These are phyloP conservation scores for Corythornis madagascariensis DNA, from an alignment of 2,113 vertebrate species.

Conservation along the genomic window DNA sequence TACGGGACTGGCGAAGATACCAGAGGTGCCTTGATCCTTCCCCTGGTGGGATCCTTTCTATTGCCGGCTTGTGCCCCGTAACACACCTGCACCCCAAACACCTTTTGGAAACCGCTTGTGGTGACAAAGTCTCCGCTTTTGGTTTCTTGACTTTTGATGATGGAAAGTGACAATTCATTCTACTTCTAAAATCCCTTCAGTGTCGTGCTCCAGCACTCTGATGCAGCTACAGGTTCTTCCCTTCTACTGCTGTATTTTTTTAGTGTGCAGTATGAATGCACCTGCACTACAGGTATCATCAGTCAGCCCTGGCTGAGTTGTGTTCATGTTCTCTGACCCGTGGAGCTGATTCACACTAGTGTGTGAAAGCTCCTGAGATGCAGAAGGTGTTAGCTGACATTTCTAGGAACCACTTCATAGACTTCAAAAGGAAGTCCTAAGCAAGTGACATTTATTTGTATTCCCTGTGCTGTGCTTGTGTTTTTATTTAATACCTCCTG, in stretches of 20 bases:
- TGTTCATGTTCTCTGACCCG: neutral
- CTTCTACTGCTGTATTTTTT: neutral
- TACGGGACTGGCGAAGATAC: neutral
- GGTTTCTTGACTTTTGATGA: neutral
- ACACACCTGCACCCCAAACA: neutral
- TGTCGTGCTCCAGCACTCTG: fast-evolving
- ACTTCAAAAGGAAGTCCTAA: neutral
- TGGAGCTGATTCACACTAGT: neutral
- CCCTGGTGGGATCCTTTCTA: neutral
- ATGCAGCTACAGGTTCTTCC: neutral
- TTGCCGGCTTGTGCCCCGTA: neutral
- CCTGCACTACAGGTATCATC: fast-evolving
- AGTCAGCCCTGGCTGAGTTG: neutral
- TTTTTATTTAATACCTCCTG: neutral
- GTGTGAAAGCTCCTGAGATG: neutral
- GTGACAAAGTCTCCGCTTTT: neutral
- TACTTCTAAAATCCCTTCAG: neutral
- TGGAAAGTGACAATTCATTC: neutral
- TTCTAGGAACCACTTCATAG: neutral
- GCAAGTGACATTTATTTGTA: neutral
- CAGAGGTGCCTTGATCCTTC: neutral
- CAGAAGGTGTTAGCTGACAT: neutral
- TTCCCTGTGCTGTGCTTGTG: neutral
- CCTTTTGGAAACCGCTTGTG: neutral
- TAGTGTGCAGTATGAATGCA: fast-evolving